These are phyloP conservation scores for Eretmocerus hayati DNA, from an alignment of 2,888 invertebrate genomes.

Conservation along the genomic window DNA sequence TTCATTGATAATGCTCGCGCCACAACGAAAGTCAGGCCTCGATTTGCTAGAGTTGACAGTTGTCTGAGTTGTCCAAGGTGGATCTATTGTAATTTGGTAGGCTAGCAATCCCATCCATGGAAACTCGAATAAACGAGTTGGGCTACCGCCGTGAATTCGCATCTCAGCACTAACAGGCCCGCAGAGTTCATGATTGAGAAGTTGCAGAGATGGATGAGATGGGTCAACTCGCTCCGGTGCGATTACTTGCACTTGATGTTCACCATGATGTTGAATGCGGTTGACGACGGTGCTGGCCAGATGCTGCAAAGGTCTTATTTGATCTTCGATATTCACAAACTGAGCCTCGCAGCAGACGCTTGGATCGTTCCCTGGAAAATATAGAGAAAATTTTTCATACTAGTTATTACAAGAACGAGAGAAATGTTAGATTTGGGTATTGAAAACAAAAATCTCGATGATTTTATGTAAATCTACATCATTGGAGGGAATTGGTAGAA, in stretches of 20 bases:
- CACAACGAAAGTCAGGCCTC: constrained; percentile 26
- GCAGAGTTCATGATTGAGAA: constrained; percentile 48
- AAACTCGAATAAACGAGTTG: constrained; percentile 31
- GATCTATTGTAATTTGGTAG: no score
- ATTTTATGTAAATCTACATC: no score
- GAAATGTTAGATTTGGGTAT: no score
- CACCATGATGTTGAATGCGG: not conserved
- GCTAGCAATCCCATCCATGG: constrained; percentile 36
- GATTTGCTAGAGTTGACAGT: not conserved
- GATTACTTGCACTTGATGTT: not conserved
- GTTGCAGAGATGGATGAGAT: constrained; percentile 39
- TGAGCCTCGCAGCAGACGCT: constrained; percentile 49
- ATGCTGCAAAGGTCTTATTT: not conserved
- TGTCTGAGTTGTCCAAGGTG: no score
- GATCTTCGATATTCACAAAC: constrained; percentile 8
- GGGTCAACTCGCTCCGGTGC: not conserved
- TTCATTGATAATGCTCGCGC: constrained; percentile 28
- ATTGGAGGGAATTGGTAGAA: no score
- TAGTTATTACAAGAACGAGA: no score
- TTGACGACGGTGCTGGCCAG: not conserved
- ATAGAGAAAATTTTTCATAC: no score
- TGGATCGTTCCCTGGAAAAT: constrained; percentile 30
- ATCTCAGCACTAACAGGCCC: constrained; percentile 47
- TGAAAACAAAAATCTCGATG: no score
- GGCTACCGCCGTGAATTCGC: constrained; percentile 31